Conservation (phyloP, 2,888 invertebrate species). For the Cephus pygmeus region DNA sequence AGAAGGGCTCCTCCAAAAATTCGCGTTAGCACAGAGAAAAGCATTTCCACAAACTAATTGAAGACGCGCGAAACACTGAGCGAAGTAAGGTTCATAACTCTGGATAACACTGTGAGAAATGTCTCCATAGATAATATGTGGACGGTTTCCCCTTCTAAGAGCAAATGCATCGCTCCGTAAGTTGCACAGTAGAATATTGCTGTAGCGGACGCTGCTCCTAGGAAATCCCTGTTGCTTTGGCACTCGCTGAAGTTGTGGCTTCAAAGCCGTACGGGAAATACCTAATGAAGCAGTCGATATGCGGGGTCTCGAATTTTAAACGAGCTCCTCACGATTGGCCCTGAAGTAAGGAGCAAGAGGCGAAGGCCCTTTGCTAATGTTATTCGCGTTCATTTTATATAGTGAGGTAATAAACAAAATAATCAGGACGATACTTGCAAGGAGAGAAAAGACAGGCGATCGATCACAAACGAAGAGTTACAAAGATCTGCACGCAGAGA, state of each 20-base stretch:
- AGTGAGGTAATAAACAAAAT: not conserved
- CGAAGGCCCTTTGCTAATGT: not conserved
- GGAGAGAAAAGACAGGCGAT: not conserved
- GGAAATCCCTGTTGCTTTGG: constrained; percentile 3
- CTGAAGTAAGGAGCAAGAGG: not conserved
- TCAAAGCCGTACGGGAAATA: constrained; percentile 16
- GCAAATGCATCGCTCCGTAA: not conserved
- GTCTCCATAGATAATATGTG: not conserved
- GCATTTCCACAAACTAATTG: not conserved
- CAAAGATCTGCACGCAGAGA: not conserved
- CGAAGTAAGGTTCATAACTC: too few species aligned
- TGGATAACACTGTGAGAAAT: not conserved
- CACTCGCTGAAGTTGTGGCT: not conserved
- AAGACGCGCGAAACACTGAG: not conserved
- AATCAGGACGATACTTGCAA: not conserved
- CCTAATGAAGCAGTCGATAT: constrained; percentile 22
- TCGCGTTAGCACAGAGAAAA: not conserved
- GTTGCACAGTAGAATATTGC: not conserved
- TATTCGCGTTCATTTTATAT: not conserved
- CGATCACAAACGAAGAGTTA: not conserved
- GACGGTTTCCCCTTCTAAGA: not conserved
- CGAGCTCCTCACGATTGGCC: constrained; percentile 5
- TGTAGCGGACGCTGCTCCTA: not conserved
- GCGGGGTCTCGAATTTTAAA: constrained; percentile 20
- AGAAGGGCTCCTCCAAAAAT: not conserved